Conservation (phyloP, 2,797 vertebrate species). For the Ctenochaetus hawaiiensis region DNA sequence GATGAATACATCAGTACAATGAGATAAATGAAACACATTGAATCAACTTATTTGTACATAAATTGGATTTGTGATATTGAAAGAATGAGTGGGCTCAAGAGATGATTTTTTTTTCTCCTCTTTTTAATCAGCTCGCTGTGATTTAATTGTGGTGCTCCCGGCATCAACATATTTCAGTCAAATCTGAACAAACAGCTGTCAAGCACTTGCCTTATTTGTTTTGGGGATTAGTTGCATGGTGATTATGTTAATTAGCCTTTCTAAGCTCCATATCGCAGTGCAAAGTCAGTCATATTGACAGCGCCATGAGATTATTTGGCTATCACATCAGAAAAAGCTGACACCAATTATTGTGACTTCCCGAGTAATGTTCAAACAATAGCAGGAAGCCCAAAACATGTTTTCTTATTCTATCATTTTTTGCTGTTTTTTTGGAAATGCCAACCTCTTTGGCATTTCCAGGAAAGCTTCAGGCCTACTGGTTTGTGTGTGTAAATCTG, state of each 20-base stretch:
- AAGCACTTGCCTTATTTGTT: slow-evolving; percentile 21
- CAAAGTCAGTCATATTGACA: slow-evolving; percentile 42
- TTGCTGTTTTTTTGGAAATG: slow-evolving; percentile 70
- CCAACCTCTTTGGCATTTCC: slow-evolving; percentile 67
- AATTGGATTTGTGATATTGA: slow-evolving; percentile 60
- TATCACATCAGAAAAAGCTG: slow-evolving; percentile 69
- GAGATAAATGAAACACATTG: slow-evolving; percentile 43
- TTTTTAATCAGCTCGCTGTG: slow-evolving; percentile 52
- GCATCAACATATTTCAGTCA: slow-evolving; percentile 25
- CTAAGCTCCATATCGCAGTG: slow-evolving; percentile 32
- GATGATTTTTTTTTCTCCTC: slow-evolving; percentile 9
- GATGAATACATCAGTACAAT: slow-evolving; percentile 53
- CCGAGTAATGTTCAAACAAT: slow-evolving; percentile 74
- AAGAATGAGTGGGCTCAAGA: slow-evolving; percentile 33
- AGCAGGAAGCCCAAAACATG: slow-evolving; percentile 70
- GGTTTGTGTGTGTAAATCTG: slow-evolving; percentile 55
- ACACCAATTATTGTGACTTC: slow-evolving; percentile 67
- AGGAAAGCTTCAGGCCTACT: slow-evolving; percentile 61
- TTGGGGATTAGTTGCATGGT: slow-evolving; percentile 27
- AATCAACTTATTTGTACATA: slow-evolving; percentile 56
- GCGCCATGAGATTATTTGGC: slow-evolving; percentile 52
- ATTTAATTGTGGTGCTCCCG: slow-evolving; percentile 40
- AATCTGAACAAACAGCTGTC: slow-evolving; percentile 47
- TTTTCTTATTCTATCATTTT: slow-evolving; percentile 73
- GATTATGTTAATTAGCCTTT: slow-evolving; percentile 46